Evolutionary conservation across 2,113 vertebrate species (phyloP), one percentile per base, ranked within the genome.

Genomic region (Amblyopsis rosae): DNA sequence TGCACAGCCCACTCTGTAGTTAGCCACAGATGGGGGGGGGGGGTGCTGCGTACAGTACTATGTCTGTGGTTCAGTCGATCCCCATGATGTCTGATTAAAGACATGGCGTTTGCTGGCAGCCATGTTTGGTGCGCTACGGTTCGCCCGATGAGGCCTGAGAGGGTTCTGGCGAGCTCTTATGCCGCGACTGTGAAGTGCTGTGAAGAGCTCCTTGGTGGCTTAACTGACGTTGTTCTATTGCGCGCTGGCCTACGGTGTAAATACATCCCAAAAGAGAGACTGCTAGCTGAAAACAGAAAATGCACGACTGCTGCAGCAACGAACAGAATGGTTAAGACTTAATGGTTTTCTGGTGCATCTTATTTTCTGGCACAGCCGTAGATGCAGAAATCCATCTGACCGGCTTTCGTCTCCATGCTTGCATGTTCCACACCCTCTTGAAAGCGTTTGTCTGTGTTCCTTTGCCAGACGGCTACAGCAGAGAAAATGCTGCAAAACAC

Each of bases 61-160:
- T 85, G 86, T 86, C 79, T 86, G 87, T 79, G 83, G 85, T 86
- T 87, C 88, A 84, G 86, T 89, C 85, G 75, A 85, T 87, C 82
- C 83, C 77, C 55, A 82, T 82, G 82, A 81, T 69, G 79, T 82
- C 82, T 88, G 82, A 89, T 89, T 89, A 90, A 87, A 88, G 87
- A 88, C 80, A 79, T 79, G 80, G 81, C 70, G 82, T 87, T 26
- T 60, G 59, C 79, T 69, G 66, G 70, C 83, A 73, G 79, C 81
- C 83, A 80, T 78, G 82, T 84, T 75, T 69, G 82, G 35, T 56
- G 9, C 26, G 2, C 26, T 26, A 2, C 2, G 26, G 26, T 26
- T 26, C 26, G 26, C 26, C 26, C 26, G 75, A 85, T 85, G 79
- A 81, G 16, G 61, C 61, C 65, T 56, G n/a, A 35, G 74, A 63